Evolutionary conservation across 64 coral and sea anemone species (phyloP), one percentile per base, ranked within the genome.

Genomic region (Acropora yongei): DNA sequence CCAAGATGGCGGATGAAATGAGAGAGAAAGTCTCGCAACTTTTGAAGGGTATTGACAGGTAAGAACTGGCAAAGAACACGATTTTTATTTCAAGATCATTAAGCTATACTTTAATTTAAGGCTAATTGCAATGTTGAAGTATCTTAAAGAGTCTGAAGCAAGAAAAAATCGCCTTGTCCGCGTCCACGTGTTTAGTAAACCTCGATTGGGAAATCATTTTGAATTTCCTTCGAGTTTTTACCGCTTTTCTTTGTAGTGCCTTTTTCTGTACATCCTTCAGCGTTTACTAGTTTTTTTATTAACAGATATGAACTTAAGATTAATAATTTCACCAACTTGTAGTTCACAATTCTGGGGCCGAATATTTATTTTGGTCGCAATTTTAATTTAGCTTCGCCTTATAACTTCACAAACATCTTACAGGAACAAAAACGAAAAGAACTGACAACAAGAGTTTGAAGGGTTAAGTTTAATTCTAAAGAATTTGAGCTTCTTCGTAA

Each of bases 21-120:
- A 67, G 83, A 78, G 60, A 49, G 5, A 60, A 76, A 69, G 91
- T 93, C 1, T 20, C 74, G 8, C 83, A 93, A 55, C 91, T 93
- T 80, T 93, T 93, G 44, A 93, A 87, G 42, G 91, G 91, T 71
- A 93, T 93, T 71, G 91, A 93, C 49, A 55, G 91, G 91, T 93
- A 93, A 44, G 47, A 49, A 74, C 6, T 18, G 9, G 19, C 2
- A 4, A 76, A 77, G 1, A 1, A 0, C 47, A 41, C 3, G 47
- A 46, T 47, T n/a, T 91, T 14, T 7, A 76, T 66, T 43, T 8
- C 40, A 51, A 78, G 11, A 61, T 47, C 48, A 43, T 18, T 69
- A 4, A 14, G 41, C 19, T 11, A 50, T 2, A 44, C 2, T 45
- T n/a, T n/a, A 4, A 2, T 67, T 19, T n/a, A 72, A 43, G 60